Conservation (phyloP, 2,113 vertebrate species). For the Vombatus ursinus region DNA sequence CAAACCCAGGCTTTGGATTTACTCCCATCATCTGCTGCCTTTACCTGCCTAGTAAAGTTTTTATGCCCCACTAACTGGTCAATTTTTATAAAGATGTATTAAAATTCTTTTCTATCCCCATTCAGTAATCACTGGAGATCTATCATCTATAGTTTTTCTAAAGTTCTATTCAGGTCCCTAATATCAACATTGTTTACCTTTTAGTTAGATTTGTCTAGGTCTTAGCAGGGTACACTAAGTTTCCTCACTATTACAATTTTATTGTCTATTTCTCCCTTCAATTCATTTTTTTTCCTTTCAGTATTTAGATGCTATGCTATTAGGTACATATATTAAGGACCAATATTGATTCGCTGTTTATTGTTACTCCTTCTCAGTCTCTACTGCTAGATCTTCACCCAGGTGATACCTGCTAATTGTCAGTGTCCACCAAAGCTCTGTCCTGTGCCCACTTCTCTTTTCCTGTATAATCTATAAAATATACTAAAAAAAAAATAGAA, state of each 20-base stretch:
- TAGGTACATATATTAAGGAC: neutral
- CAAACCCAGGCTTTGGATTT: neutral
- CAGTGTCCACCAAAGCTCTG: neutral
- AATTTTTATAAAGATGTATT: neutral
- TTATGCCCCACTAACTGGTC: neutral
- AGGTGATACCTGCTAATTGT: neutral
- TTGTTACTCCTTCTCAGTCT: neutral
- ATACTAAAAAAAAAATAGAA: neutral
- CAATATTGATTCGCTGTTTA: neutral
- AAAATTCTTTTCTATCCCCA: neutral
- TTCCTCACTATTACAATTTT: neutral
- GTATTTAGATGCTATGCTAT: neutral
- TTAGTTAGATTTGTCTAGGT: neutral
- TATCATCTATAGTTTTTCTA: too few relatives aligned
- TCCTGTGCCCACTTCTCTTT: neutral
- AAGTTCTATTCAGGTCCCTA: too few relatives aligned
- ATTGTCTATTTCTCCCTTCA: neutral
- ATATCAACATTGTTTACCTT: neutral
- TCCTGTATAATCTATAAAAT: neutral
- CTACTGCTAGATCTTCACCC: neutral
- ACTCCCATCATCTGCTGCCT: neutral
- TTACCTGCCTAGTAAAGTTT: neutral
- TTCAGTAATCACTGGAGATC: neutral
- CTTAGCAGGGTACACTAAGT: neutral
- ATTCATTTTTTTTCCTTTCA: neutral